Base-by-base conservation (phyloP, 2,888 invertebrate species). In the Gordius sp. region DNA sequence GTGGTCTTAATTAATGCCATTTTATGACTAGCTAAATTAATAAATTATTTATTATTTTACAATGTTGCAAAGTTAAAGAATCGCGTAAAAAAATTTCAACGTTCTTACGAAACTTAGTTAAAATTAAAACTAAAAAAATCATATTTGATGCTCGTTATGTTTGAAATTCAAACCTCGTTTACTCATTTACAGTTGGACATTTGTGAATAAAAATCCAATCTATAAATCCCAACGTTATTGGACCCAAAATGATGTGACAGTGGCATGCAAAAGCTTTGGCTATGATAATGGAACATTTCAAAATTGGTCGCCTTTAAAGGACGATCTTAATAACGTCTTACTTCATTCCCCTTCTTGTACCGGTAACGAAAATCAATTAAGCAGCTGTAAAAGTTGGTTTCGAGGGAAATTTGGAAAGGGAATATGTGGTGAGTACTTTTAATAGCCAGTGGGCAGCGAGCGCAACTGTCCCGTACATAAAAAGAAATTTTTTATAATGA, bases 141-240 rank as follows among this genome's bases (percentile, higher is more conserved):
- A n/a, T n/a, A n/a, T n/a, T n/a, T n/a, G n/a, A n/a, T n/a, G n/a
- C n/a, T n/a, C n/a, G n/a, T n/a, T n/a, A n/a, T n/a, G n/a, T n/a
- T n/a, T n/a, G n/a, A n/a, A n/a, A n/a, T n/a, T n/a, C n/a, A n/a
- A n/a, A n/a, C n/a, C n/a, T n/a, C n/a, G n/a, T n/a, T n/a, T n/a
- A n/a, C n/a, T n/a, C n/a, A n/a, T n/a, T n/a, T n/a, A n/a, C n/a
- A 47, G 47, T 47, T 47, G 47, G 47, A 18, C 47, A 8, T 47
- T 47, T 20, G 23, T 47, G 23, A 47, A 4, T 8, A 23, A 47
- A 47, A 47, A 47, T 20, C 23, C 47, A 20, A 23, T 18, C 4
- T 47, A n/a, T 20, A 4, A 4, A 4, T 20, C 13, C 4, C 47
- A 47, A 47, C 8, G 47, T 13, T 47, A 47, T 47, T 47, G 47